Base-by-base conservation (phyloP, 2,888 invertebrate genomes). In the Pterobdella sp. region DNA sequence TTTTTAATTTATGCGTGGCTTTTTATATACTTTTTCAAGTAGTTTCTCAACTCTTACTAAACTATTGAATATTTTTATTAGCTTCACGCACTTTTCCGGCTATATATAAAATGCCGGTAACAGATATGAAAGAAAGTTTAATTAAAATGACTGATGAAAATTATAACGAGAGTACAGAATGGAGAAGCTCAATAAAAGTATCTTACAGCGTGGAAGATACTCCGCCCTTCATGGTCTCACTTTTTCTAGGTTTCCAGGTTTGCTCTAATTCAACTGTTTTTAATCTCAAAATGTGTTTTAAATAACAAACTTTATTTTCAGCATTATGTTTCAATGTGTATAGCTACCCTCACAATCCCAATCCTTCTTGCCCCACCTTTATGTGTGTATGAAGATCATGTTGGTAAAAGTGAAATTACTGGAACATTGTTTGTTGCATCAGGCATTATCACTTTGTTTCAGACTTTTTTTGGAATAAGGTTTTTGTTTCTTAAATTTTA, bases 341-440 rank as follows among this genome's bases (percentile, higher is more conserved):
- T 91, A 0, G 79, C 81, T 0, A 91, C 91, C 49, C 89, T 92
- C 14, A 89, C 91, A 0, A 90, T 91, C 76, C 92, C 92, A 0
- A 90, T 91, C 80, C 89, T 92, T 75, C 83, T 92, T 75, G 89
- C 90, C n/a, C 90, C 90, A 0, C 89, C 90, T 1, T 87, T 92
- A 18, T 92, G 91, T 81, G 90, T 92, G 89, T 86, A 85, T 3
- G 79, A 80, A 0, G 81, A 82, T 72, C 77, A 78, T 22, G 80
- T 83, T 0, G 83, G 81, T 0, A 79, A 82, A 69, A 80, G 81
- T 64, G 80, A 84, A 72, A 70, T 84, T 18, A 80, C 83, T 36
- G 81, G 82, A 18, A 83, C 84, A 0, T 79, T 81, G 26, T 83
- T 84, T 76, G 82, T 84, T 73, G 80, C 82, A 7, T 82, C 82